Base-by-base conservation (phyloP, 1,140 invertebrate species). In the Cardiocondyla obscurior region DNA sequence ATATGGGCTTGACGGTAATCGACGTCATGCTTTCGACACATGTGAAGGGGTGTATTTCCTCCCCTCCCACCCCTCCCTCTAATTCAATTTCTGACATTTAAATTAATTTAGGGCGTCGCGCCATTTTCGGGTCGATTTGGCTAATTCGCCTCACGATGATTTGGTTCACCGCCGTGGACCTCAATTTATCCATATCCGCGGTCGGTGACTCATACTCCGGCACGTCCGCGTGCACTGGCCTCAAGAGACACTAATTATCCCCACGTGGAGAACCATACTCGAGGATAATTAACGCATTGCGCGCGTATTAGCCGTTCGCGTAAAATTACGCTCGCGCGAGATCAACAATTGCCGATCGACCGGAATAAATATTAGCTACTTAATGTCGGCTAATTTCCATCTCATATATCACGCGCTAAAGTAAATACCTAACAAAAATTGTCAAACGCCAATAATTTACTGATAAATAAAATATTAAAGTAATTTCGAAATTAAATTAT, bases 221-320 rank as follows among this genome's bases (percentile, higher is more conserved):
- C 76, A 81, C 14, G 46, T 51, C 36, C 84, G 49, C 72, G 83
- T 51, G 83, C 64, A 73, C 33, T 62, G 83, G 69, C 46, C 77
- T 62, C 85, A 58, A 64, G 84, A 73, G 84, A 39, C 72, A 70
- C 70, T 46, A 64, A 76, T 77, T 65, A 81, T 74, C 67, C 72
- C 74, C 69, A 14, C 62, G 62, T 58, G 69, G 79, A 79, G 70
- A 82, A 86, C 73, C 82, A 65, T 76, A 74, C 74, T 86, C 84
- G 62, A 65, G n/a, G n/a, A 82, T 81, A 36, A 86, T 88, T 85
- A 85, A 85, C 73, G 65, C 28, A 19, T 76, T 19, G n/a, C 58
- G 57, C 39, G 55, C 39, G 42, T 28, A 76, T 76, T 88, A 85
- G 81, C 64, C 44, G 55, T 51, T 42, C 36, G 33, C 36, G 16